Conservation (phyloP, 2,797 vertebrate genomes). For the Ctenosaura bakeri region DNA sequence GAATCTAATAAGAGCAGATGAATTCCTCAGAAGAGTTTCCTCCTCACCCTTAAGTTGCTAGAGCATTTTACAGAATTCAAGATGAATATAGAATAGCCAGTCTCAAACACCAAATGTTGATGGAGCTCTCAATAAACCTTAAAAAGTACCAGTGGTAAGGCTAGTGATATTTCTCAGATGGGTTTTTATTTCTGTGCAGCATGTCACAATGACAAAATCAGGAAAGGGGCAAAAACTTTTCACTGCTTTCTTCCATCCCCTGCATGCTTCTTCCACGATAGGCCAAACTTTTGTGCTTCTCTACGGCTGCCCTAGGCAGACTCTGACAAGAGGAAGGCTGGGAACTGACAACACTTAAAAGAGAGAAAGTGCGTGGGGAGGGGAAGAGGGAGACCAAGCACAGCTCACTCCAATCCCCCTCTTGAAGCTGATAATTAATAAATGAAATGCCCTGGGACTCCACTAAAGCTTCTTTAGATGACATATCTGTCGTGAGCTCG, state of each 20-base stretch:
- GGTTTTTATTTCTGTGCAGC: background rate
- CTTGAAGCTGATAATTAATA: slow-evolving; percentile 88
- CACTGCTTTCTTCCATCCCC: background rate
- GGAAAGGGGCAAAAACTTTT: background rate
- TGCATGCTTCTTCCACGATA: rapidly evolving
- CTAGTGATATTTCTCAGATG: background rate
- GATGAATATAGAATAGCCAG: background rate
- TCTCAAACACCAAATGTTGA: too few relatives aligned
- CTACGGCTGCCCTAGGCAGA: slow-evolving; percentile 48
- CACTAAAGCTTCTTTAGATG: slow-evolving; percentile 85
- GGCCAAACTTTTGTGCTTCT: slow-evolving; percentile 28
- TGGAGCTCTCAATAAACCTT: background rate
- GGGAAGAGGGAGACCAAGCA: slow-evolving; percentile 25
- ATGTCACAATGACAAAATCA: background rate
- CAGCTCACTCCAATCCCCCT: slow-evolving; percentile 67
- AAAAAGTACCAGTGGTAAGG: background rate
- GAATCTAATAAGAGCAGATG: background rate
- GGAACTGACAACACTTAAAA: slow-evolving; percentile 71
- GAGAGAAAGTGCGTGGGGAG: slow-evolving; percentile 52
- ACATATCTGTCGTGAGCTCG: slow-evolving; percentile 90
- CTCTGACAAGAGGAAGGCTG: slow-evolving; percentile 71
- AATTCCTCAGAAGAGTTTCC: background rate
- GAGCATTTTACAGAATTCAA: background rate
- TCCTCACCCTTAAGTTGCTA: background rate
- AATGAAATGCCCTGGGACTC: slow-evolving; percentile 87